Evolutionary conservation across 2,113 vertebrate species (phyloP), one percentile per base, ranked within the genome.

Genomic region (Lucifuga dentata): DNA sequence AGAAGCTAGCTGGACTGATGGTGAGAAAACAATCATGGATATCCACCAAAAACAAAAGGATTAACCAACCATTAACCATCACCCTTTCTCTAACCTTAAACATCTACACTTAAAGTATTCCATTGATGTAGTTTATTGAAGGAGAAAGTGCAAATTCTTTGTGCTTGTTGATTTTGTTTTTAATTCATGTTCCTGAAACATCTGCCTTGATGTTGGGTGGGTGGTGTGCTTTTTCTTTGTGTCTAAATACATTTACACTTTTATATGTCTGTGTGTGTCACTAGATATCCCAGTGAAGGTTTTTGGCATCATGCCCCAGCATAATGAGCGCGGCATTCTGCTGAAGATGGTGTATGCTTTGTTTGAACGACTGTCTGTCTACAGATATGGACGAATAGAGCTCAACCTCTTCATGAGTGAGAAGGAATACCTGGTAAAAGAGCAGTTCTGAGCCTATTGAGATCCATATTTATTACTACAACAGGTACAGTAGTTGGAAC

Each of bases 361-460:
- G 20, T 97, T 95, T 77, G 90, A 98, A 69, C 85, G 93, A 60
- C 78, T 41, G 66, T 98, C 96, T 48, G 36, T 98, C 76, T 98
- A 85, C 92, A 93, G 69, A 90, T 96, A 94, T 0, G 97, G 97
- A 80, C 94, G 97, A 85, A 17, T 95, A 61, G 95, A 99, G 81
- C 86, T 98, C 58, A 94, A 96, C 89, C 17, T 98, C 73, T 96
- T 98, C 73, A 74, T 98, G 19, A 94, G 88, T 50, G 95, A 98
- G 90, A 95, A 63, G 64, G 92, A 96, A 69, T 99, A 94, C 72
- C 82, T 77, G 89, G 97, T 99, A 92, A 39, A 50, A 3, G 26
- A 7, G 19, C 11, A 11, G 33, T 32, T 38, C 40, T 24, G 10
- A 63, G 26, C 26, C 7, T 29, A 29, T 5, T 29, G 3, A 3